These are phyloP conservation scores for Odontesthes bonariensis DNA, from an alignment of 2,113 vertebrate genomes.

Conservation along the genomic window DNA sequence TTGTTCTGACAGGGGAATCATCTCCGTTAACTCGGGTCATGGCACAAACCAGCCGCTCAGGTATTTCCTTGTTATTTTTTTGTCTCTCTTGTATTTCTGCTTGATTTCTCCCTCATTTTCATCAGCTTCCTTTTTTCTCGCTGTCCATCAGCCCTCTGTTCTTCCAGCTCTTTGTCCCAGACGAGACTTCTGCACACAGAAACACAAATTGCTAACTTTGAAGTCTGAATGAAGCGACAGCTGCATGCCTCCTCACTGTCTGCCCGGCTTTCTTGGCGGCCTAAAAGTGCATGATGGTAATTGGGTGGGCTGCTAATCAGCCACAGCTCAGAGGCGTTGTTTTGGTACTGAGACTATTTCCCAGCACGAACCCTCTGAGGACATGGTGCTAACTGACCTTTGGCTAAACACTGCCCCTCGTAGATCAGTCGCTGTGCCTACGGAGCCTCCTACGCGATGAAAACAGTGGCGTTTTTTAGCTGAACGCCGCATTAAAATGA, in stretches of 20 bases:
- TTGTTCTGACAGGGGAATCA: slow-evolving; percentile 56
- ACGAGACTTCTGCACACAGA: slow-evolving; percentile 21
- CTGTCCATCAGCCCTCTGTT: slow-evolving; percentile 21
- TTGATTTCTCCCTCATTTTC: slow-evolving; percentile 10
- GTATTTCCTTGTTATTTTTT: slow-evolving; percentile 23
- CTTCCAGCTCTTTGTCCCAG: not conserved
- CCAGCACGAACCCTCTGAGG: slow-evolving; percentile 11
- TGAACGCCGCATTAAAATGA: too few species aligned
- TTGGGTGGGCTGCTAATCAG: slow-evolving; percentile 52
- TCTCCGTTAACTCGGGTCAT: slow-evolving; percentile 37
- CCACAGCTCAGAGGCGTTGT: not conserved
- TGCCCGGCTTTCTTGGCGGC: slow-evolving; percentile 21
- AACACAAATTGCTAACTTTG: slow-evolving; percentile 55
- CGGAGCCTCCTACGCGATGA: not conserved
- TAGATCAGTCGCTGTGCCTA: not conserved
- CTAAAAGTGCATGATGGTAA: slow-evolving; percentile 32
- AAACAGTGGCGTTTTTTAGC: too few species aligned
- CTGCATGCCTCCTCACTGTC: slow-evolving; percentile 28
- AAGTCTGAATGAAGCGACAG: slow-evolving; percentile 52
- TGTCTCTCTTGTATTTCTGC: slow-evolving; percentile 7
- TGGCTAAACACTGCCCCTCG: not conserved
- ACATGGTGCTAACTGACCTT: slow-evolving; percentile 27
- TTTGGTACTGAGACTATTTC: slow-evolving; percentile 10
- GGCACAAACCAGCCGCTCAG: not conserved
- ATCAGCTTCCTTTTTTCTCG: not conserved